Percentiles rank a stretch among this genome's conserved stretches.
Conservation (phyloP, 2,113 vertebrate species). For the Athene noctua region DNA sequence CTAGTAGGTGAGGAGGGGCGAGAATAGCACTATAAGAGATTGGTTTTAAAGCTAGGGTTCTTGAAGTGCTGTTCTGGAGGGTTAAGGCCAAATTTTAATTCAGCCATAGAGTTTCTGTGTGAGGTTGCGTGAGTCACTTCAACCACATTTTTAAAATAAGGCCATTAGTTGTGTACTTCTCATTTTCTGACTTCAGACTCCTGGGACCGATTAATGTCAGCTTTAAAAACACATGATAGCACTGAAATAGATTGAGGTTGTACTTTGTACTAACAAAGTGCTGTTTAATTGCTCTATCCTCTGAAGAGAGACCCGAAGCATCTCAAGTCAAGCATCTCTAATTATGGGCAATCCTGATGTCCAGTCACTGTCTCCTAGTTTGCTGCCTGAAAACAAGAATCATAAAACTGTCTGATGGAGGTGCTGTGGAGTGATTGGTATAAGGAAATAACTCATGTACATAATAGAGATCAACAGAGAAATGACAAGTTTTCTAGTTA, state of each 20-base stretch:
- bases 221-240: slow-evolving; percentile 55
- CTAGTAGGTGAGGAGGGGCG: not conserved
- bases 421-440: not conserved
- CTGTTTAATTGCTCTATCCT: slow-evolving; percentile 57
- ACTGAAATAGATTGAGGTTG: slow-evolving; percentile 54
- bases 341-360: not conserved
- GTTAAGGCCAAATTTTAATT: not conserved
- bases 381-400: not conserved
- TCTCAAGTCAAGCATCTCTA: slow-evolving; percentile 41
- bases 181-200: slow-evolving; percentile 42
- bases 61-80: not conserved
- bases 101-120: not conserved
- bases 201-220: slow-evolving; percentile 42
- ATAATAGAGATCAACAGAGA: not conserved
- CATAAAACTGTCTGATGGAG: not conserved
- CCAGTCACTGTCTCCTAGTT: not conserved
- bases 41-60: not conserved
- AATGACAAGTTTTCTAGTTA: not conserved
- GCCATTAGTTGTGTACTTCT: slow-evolving; percentile 47
- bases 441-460: not conserved
- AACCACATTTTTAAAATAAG: not conserved
- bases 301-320: slow-evolving; percentile 49
- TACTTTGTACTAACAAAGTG: slow-evolving; percentile 62
- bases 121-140: not conserved
- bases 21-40: not conserved